These are phyloP conservation scores for Neodon shergylaensis DNA, from an alignment of 2,113 vertebrate species.

Conservation along the genomic window DNA sequence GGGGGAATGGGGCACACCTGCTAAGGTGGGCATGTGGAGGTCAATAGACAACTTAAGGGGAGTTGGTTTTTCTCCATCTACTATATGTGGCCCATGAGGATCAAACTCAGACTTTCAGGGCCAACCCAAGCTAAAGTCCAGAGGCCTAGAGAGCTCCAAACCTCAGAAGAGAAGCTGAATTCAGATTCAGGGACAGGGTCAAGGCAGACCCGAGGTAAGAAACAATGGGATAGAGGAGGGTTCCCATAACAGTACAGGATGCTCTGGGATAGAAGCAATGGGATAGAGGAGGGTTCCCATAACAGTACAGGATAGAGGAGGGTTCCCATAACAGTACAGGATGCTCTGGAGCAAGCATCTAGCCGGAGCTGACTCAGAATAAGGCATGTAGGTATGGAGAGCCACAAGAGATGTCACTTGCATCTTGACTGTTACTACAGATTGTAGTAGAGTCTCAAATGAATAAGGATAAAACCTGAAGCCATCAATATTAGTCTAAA, in stretches of 20 bases:
- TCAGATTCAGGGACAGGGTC: background rate
- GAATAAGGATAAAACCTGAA: background rate
- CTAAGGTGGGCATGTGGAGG: background rate
- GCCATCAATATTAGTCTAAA: background rate
- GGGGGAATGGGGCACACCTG: no score
- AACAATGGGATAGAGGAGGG: background rate
- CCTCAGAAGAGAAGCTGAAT: background rate
- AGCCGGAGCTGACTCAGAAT: background rate
- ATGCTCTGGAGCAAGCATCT: background rate
- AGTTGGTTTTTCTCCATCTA: background rate
- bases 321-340: background rate
- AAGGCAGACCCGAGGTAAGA: background rate
- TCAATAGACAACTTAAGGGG: background rate
- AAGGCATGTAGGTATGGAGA: background rate
- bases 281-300: background rate
- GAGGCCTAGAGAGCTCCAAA: background rate
- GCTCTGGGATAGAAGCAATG: no score
- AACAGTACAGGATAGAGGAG: background rate
- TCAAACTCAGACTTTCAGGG: background rate
- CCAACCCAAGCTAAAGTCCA: background rate
- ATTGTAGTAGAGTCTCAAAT: background rate
- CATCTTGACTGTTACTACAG: background rate
- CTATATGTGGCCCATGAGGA: background rate
- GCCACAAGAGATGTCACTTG: background rate
- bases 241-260: background rate